These are phyloP conservation scores for Chauna torquata DNA, from an alignment of 2,113 vertebrate species.

Conservation along the genomic window DNA sequence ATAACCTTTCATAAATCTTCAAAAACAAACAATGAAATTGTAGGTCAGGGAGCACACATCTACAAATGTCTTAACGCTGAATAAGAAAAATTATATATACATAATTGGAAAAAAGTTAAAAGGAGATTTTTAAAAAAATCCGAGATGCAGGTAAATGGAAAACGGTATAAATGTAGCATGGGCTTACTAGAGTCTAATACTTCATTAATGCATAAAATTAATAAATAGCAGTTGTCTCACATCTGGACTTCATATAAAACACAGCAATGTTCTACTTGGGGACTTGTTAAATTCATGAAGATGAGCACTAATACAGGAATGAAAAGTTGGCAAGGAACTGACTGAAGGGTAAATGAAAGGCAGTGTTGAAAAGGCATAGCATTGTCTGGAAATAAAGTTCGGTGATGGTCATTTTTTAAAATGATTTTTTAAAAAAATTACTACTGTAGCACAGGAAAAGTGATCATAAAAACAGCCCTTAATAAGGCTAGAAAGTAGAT, in stretches of 20 bases:
- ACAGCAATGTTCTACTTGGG: not conserved
- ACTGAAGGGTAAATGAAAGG: conserved; percentile 1
- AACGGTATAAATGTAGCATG: not conserved
- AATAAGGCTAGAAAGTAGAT: not conserved
- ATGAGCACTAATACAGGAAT: not conserved
- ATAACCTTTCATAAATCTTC: not conserved
- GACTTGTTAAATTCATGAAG: not conserved
- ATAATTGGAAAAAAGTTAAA: not conserved
- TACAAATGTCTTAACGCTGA: not conserved
- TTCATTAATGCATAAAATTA: not conserved
- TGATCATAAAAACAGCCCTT: not conserved
- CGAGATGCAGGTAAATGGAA: not conserved
- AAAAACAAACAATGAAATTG: not conserved
- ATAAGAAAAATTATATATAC: not conserved
- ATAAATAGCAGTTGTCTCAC: not conserved
- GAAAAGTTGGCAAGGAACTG: not conserved
- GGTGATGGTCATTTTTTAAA: not conserved
- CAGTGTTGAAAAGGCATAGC: not conserved
- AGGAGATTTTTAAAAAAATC: not conserved
- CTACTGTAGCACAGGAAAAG: not conserved
- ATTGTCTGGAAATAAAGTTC: not conserved
- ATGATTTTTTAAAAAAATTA: not conserved
- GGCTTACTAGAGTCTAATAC: not conserved
- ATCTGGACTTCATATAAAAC: conserved; percentile 14
- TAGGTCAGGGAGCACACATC: not conserved